Base-by-base conservation (phyloP, 2,888 invertebrate species). In the Congeria kusceri region DNA sequence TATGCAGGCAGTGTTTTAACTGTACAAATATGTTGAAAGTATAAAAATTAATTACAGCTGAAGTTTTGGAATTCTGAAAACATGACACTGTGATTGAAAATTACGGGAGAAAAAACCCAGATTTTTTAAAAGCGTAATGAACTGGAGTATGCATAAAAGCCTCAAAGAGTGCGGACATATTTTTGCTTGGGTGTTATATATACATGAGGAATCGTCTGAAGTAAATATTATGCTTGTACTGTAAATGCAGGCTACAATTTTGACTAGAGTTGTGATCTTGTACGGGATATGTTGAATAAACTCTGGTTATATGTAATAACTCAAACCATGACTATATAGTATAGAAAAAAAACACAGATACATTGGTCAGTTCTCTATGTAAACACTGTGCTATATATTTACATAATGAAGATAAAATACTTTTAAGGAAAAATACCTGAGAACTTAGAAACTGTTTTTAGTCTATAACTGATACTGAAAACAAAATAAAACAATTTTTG, bases 231-330 rank as follows among this genome's bases (percentile, higher is more conserved):
- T 39, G 39, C 11, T 39, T 15, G 15, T 39, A 39, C 39, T 39
- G 39, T 53, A 53, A 53, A 53, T 53, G 53, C 53, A 53, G 53
- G 53, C 53, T 53, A 20, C 53, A 25, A 4, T 20, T 53, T 53
- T 25, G 23, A 53, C 20, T 25, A 53, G 20, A 25, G 3, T 25
- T 53, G 53, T 23, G 53, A 53, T 23, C 5, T n/a, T 11, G 20
- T 23, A 23, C 9, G 25, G 53, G 25, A 18, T 53, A 53, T 25
- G 25, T 53, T 18, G 53, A 23, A 53, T 25, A 80, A 73, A 74
- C 67, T 83, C 83, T 83, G 83, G 70, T 79, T 83, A 83, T 70
- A 83, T 53, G 83, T 83, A 78, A 79, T 79, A 75, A 82, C 75
- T 76, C 82, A 82, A 82, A 82, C 82, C 83, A 79, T 69, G 66